These are phyloP conservation scores for Nineta flava DNA, from an alignment of 2,888 invertebrate genomes.

Conservation along the genomic window DNA sequence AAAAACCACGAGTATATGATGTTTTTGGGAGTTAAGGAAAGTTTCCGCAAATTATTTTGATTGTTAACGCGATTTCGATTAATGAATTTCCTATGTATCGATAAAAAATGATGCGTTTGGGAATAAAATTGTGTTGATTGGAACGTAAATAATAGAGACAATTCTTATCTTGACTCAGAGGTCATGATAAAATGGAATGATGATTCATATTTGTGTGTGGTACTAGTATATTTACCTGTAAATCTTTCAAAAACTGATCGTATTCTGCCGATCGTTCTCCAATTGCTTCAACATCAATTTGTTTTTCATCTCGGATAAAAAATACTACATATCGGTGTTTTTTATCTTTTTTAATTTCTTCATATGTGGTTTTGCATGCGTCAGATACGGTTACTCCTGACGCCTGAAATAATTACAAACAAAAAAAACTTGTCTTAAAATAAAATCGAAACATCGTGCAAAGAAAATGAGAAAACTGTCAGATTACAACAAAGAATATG, in stretches of 20 bases:
- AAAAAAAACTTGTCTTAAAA: neutral
- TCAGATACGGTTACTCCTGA: constrained; percentile 95
- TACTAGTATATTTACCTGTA: constrained; percentile 38
- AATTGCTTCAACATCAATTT: constrained; percentile 88
- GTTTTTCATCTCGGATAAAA: constrained; percentile 89
- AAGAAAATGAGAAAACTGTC: neutral
- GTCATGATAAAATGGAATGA: no score
- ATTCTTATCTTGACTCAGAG: no score
- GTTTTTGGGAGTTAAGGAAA: no score
- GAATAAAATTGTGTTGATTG: no score
- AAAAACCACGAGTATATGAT: no score
- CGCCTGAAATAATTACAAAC: constrained; percentile 40
- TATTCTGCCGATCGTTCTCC: constrained; percentile 83
- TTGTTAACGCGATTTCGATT: no score
- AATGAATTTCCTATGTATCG: no score
- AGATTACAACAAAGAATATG: no score
- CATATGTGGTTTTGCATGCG: constrained; percentile 86
- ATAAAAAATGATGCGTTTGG: no score
- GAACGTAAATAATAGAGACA: neutral
- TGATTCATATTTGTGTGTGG: no score
- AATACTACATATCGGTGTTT: constrained; percentile 94
- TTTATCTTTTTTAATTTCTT: constrained; percentile 96
- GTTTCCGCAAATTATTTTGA: no score
- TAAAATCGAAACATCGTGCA: neutral
- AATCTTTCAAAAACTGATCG: constrained; percentile 83